Base-by-base conservation (phyloP, 2,797 vertebrate species). In the Labeo calbasu region DNA sequence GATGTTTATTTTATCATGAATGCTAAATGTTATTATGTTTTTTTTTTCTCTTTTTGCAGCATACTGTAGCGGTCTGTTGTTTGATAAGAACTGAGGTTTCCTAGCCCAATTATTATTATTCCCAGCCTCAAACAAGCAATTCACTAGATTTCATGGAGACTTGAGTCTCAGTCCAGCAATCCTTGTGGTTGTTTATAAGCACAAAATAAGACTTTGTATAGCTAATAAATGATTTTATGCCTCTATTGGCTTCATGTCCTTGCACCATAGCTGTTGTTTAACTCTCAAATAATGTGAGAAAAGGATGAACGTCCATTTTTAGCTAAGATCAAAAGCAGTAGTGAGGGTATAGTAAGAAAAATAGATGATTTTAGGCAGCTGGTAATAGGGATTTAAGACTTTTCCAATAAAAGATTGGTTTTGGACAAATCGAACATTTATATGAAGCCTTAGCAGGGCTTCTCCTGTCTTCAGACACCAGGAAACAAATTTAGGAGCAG, bases 181-280 rank as follows among this genome's bases (percentile, higher is more conserved):
- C 57, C 69, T 85, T 83, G 83, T 85, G 77, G 86, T 84, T 77
- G 77, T 79, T 82, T 63, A 32, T 80, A 84, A 85, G 63, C 36
- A 63, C 57, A 23, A 78, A 78, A 76, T 25, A 76, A 61, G 70
- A 15, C 25, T 61, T 63, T 84, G 25, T 61, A 68, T 15, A 28
- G 57, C 85, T 85, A 77, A 84, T 88, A 86, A 88, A 87, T 57
- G 3, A 72, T 85, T 81, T 79, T 75, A 86, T 86, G 78, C 66
- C 46, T 77, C 57, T 57, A 48, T 63, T 72, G 57, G 82, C 63
- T 68, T 48, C 17, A 8, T 77, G 32, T n/a, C 4, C 63, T 28
- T 25, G 19, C 19, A 61, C 53, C 21, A 25, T 77, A 55, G 73
- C 63, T 84, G 78, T 69, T 84, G 81, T 83, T 86, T 63, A 48